These are phyloP conservation scores for Alentia gelatinosa DNA, from an alignment of 2,888 invertebrate species.

Conservation along the genomic window DNA sequence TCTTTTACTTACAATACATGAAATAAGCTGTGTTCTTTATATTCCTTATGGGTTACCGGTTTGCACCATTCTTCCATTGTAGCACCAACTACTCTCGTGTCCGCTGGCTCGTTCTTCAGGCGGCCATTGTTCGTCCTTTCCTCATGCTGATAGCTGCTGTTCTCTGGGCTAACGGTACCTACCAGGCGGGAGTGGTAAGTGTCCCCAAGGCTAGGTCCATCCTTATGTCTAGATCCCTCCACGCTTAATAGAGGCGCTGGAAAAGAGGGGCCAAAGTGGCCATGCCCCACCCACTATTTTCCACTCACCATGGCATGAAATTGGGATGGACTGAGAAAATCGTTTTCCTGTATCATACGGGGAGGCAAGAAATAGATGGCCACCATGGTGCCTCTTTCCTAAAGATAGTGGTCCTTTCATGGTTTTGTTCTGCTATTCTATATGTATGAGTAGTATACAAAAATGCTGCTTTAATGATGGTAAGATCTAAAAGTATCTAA, in stretches of 20 bases:
- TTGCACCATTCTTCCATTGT: too few relatives aligned
- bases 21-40: too few relatives aligned
- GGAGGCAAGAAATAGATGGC: too few relatives aligned
- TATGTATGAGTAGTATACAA: too few relatives aligned
- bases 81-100: not conserved
- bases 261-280: not conserved
- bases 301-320: not conserved
- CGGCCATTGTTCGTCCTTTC: conserved; percentile 59
- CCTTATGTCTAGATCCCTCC: not conserved
- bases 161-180: conserved; percentile 61
- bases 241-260: not conserved
- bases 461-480: too few relatives aligned
- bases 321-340: not conserved
- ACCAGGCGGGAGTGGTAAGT: conserved; percentile 63
- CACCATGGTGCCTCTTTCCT: too few relatives aligned
- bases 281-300: not conserved
- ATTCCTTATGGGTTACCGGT: too few relatives aligned
- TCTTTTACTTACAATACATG: too few relatives aligned
- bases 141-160: conserved; percentile 63
- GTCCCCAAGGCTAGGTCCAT: not conserved
- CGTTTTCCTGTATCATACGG: too few relatives aligned
- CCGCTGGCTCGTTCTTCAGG: not conserved
- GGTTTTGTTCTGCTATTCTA: too few relatives aligned
- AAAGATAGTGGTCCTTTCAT: too few relatives aligned
- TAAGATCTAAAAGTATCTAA: too few relatives aligned